Evolutionary conservation across 2,113 vertebrate species (phyloP), one percentile per base, ranked within the genome.

Genomic region (Centropristis striata): DNA sequence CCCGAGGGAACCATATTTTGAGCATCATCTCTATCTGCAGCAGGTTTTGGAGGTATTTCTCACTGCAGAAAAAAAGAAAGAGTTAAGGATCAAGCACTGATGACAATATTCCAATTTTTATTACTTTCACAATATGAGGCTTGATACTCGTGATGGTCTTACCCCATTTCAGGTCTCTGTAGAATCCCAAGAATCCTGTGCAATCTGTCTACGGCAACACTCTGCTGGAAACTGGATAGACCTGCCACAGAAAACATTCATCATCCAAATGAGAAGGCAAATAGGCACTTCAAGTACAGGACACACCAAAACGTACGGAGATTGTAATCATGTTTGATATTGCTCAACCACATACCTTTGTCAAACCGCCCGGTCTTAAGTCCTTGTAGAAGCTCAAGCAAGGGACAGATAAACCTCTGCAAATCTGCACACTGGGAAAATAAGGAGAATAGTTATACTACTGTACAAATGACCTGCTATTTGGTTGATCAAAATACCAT

Each of bases 161-260:
- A 98, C 97, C 97, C 97, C 95, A 97, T 96, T 15, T 95, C 91
- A 47, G 97, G 97, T 42, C 96, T 97, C 85, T 97, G 96, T 37
- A 98, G 86, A 51, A 97, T 94, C 1, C 97, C 97, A 0, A 98
- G 92, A 60, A 98, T 98, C 14, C 96, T 94, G 69, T 97, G 97
- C 37, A 98, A 91, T 75, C 97, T 92, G 75, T 98, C 97, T 76
- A 97, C 97, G 54, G 97, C 97, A 68, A 97, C 95, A 0, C 95
- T 97, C 87, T 96, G 96, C 84, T 98, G 97, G 92, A 98, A 97
- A 81, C 93, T 96, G 86, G 94, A 97, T 59, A 98, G 85, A 65
- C 97, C 97, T 98, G 88, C 1, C 18, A 71, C 21, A 59, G 28
- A 49, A 7, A 32, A 46, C 75, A 72, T 0, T 47, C 1, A 46